Evolutionary conservation across 1,140 invertebrate genomes (phyloP).

Genomic region (Atta texana): DNA sequence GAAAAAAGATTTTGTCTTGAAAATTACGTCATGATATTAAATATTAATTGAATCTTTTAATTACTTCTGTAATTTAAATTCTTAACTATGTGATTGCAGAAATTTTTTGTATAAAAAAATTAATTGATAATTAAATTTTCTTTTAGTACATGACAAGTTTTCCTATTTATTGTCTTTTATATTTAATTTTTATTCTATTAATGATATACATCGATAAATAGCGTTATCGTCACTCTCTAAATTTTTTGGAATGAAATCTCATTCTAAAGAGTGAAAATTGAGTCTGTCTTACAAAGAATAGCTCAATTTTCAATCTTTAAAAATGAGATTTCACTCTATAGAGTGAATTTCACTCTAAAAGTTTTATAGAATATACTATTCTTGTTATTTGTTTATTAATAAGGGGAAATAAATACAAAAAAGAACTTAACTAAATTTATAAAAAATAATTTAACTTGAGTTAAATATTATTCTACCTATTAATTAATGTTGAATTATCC

Average conservation of each 20-base stretch:
- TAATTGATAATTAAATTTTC: background rate
- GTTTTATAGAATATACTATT: background rate
- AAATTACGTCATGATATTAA: background rate
- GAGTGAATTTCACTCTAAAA: too few relatives aligned
- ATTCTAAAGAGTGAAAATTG: too few relatives aligned
- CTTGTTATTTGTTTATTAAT: background rate
- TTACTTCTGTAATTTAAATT: background rate
- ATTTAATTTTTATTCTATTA: background rate
- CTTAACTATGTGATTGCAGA: too few relatives aligned
- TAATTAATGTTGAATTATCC: conserved; percentile 17
- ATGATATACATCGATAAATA: background rate
- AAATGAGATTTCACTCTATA: too few relatives aligned
- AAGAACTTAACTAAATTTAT: conserved; percentile 1
- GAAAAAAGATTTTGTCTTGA: background rate
- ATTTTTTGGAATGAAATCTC: too few relatives aligned
- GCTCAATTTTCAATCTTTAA: too few relatives aligned
- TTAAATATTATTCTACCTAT: background rate
- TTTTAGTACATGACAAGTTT: background rate
- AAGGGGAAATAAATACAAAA: background rate
- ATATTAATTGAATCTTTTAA: background rate
- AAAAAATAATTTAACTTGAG: background rate
- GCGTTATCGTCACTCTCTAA: too few relatives aligned
- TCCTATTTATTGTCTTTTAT: background rate
- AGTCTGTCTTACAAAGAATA: too few relatives aligned
- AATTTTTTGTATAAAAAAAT: background rate